A percentile compares a stretch with the other conserved stretches of the same genome.
Evolutionary conservation across 2,113 vertebrate genomes (phyloP).

Genomic region (Bombycilla garrulus): DNA sequence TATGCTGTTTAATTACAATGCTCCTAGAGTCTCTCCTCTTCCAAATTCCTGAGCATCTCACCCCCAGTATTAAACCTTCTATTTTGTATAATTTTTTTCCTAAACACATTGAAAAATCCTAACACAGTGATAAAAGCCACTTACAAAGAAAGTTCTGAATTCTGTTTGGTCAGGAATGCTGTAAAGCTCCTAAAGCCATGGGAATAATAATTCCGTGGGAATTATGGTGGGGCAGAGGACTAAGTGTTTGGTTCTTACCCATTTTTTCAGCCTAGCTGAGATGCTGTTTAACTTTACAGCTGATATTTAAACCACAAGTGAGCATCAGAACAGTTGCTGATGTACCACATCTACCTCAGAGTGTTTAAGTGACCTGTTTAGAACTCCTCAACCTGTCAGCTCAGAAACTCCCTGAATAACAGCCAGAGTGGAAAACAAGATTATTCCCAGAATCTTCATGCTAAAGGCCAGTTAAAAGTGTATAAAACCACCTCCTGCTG

Average conservation of each 20-base stretch:
- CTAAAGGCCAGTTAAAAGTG: not conserved
- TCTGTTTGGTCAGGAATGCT: not conserved
- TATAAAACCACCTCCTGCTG: not conserved
- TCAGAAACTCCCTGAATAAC: not conserved
- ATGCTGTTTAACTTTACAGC: not conserved
- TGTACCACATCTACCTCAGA: not conserved
- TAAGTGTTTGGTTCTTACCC: not conserved
- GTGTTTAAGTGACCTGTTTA: not conserved
- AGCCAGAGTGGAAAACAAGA: not conserved
- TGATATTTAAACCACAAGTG: not conserved
- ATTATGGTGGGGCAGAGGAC: not conserved
- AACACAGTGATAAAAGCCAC: not conserved
- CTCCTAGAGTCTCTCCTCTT: not conserved
- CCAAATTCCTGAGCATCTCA: not conserved
- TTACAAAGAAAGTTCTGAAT: not conserved
- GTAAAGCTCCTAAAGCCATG: not conserved
- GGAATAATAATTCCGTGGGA: not conserved
- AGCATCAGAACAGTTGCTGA: not conserved
- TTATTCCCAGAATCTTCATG: rapidly evolving
- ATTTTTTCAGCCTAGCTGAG: not conserved
- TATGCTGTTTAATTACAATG: not conserved
- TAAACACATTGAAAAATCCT: not conserved
- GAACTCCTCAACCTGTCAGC: not conserved
- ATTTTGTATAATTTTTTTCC: not conserved
- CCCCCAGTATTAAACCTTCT: not conserved